Conservation (phyloP, 1,140 invertebrate genomes). For the Ptiloglossa arizonensis region DNA sequence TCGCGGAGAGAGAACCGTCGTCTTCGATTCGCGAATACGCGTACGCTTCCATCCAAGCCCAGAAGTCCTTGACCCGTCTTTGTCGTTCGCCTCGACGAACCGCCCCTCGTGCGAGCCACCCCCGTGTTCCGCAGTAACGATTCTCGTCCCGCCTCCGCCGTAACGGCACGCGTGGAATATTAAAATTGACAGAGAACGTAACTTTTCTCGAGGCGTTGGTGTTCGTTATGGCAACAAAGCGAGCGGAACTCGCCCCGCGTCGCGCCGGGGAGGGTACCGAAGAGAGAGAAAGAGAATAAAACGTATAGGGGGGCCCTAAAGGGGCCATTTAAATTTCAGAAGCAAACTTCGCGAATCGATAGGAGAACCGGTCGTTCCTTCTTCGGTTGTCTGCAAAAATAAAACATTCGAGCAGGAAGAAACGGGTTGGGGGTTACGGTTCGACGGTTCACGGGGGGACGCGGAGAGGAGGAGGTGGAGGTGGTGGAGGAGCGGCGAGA, state of each 20-base stretch:
- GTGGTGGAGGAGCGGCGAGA: background rate
- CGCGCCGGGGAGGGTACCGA: too few relatives aligned
- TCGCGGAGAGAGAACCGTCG: too few relatives aligned
- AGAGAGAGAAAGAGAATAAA: too few relatives aligned
- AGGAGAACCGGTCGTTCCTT: background rate
- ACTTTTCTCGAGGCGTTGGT: slow-evolving; percentile 1
- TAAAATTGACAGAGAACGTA: slow-evolving; percentile 30
- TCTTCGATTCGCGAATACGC: too few relatives aligned
- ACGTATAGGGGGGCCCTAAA: background rate
- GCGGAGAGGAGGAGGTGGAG: background rate
- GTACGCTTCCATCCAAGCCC: too few relatives aligned
- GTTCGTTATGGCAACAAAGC: background rate
- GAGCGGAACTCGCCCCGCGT: too few relatives aligned
- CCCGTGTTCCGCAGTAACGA: too few relatives aligned
- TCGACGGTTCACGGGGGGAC: too few relatives aligned
- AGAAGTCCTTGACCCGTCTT: too few relatives aligned
- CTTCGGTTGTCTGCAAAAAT: background rate
- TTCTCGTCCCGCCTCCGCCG: too few relatives aligned
- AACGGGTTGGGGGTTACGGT: too few relatives aligned
- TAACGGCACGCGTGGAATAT: slow-evolving; percentile 40
- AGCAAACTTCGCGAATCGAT: slow-evolving; percentile 12
- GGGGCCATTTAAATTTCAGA: slow-evolving; percentile 4
- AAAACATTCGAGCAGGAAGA: background rate
- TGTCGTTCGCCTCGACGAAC: background rate
- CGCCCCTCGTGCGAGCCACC: too few relatives aligned